Evolutionary conservation across 2,797 vertebrate genomes (phyloP).

Genomic region (Florisuga fusca): DNA sequence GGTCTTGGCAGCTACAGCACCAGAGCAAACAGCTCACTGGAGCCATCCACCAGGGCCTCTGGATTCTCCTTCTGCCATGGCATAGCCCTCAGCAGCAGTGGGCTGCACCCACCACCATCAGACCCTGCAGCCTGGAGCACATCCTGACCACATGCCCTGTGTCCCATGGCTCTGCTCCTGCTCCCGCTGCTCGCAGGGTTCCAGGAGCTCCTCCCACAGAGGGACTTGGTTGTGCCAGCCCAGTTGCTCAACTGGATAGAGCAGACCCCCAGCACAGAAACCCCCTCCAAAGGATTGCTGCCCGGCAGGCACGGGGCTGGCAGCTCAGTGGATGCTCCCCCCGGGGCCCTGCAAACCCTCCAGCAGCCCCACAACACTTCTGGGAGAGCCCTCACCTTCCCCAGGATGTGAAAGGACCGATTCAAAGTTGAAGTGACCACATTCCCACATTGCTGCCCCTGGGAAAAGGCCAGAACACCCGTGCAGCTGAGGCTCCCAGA

Average conservation of each 20-base stretch:
- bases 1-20: not conserved
- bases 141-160: accelerated
- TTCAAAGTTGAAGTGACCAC: not conserved
- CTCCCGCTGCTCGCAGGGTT: not conserved
- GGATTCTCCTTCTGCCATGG: not conserved
- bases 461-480: not conserved
- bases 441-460: accelerated
- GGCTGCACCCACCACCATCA: not conserved
- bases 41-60: not conserved
- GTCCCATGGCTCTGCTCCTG: not conserved
- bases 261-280: not conserved
- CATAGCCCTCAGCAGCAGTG: not conserved
- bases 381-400: not conserved
- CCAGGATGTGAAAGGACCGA: not conserved
- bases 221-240: not conserved
- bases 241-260: not conserved
- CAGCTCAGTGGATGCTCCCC: not conserved
- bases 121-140: not conserved
- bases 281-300: not conserved
- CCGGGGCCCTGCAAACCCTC: not conserved
- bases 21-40: not conserved
- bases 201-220: not conserved
- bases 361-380: not conserved
- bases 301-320: accelerated
- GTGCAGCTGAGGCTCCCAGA: not conserved